These are phyloP conservation scores for Papilio polyxenes DNA, from an alignment of 1,140 invertebrate genomes.

Conservation along the genomic window DNA sequence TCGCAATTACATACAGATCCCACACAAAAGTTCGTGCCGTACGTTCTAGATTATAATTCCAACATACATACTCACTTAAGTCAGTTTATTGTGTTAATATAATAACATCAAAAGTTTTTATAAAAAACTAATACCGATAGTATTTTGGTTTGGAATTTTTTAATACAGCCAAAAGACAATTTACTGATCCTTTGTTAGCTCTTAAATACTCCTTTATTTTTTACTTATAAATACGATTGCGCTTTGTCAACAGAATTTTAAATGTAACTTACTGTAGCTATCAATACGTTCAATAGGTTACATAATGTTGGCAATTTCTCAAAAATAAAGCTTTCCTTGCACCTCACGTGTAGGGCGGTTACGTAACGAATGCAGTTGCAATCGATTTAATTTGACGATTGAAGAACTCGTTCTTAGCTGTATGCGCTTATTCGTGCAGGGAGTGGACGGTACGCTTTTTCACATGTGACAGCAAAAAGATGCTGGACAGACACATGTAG, in stretches of 20 bases:
- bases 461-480: not conserved
- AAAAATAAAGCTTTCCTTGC: constrained; percentile 47
- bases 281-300: constrained; percentile 42
- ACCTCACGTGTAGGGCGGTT: constrained; percentile 47
- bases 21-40: not conserved
- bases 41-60: not conserved
- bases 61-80: not conserved
- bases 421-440: constrained; percentile 39
- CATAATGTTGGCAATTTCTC: constrained; percentile 52
- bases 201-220: no score
- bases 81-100: no score
- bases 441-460: constrained; percentile 35
- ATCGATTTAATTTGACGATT: constrained; percentile 49
- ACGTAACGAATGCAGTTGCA: constrained; percentile 45
- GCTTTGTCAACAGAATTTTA: no score
- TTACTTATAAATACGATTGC: no score
- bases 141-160: no score
- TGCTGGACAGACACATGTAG: not conserved
- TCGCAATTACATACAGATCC: constrained; percentile 16
- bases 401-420: constrained; percentile 46
- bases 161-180: no score
- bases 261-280: not conserved
- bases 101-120: no score
- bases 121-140: no score
- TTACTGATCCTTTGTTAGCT: no score